Percentiles rank a stretch among this genome's conserved stretches.
These are phyloP conservation scores for Phoxinus phoxinus DNA, from an alignment of 2,113 vertebrate species.

Conservation along the genomic window DNA sequence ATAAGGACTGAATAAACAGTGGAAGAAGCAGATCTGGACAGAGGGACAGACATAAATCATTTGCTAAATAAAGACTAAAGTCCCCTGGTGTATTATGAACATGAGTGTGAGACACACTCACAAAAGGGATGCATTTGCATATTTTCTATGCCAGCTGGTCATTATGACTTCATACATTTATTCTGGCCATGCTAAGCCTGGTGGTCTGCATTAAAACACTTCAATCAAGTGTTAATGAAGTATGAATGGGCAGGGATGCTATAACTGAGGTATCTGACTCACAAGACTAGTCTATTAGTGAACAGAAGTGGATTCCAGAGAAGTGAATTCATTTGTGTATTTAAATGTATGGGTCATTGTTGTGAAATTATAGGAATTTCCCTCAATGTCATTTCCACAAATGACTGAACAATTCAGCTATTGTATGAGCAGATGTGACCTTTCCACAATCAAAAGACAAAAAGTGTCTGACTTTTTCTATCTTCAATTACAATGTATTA, in stretches of 20 bases:
- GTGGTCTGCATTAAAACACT: background rate
- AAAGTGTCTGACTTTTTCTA: background rate
- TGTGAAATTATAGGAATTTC: conserved; percentile 15
- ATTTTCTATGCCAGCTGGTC: conserved; percentile 4
- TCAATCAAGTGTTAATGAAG: background rate
- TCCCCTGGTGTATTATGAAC: background rate
- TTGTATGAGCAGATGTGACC: conserved; percentile 17
- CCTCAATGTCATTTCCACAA: background rate
- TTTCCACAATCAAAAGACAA: background rate
- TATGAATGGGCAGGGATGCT: background rate
- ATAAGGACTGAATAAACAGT: conserved; percentile 25
- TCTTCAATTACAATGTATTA: background rate
- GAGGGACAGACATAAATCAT: background rate
- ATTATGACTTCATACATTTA: background rate
- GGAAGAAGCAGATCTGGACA: conserved; percentile 24
- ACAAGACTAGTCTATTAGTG: background rate
- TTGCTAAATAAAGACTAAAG: conserved; percentile 28
- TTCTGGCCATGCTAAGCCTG: background rate
- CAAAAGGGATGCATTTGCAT: background rate
- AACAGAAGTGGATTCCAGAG: conserved; percentile 7
- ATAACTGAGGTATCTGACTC: background rate
- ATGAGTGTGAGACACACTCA: background rate
- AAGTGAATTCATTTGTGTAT: conserved; percentile 1
- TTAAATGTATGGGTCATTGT: conserved; percentile 13
- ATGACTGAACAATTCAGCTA: background rate